These are phyloP conservation scores for Tolypeutes matacus DNA, from an alignment of 2,797 vertebrate species.

Conservation along the genomic window DNA sequence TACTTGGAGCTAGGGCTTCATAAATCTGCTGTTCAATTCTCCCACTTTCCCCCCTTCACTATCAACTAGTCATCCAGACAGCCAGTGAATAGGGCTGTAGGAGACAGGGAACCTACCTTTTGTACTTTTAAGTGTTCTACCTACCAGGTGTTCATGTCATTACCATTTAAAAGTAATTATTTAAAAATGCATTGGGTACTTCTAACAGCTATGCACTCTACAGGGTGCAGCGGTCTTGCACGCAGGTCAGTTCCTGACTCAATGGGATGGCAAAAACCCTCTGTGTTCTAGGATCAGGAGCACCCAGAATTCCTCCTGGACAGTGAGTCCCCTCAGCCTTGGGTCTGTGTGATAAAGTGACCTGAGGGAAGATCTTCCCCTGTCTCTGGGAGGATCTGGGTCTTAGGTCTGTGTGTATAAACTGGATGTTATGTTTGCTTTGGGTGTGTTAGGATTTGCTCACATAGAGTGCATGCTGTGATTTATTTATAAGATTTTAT, in stretches of 20 bases:
- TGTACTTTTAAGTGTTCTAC: not conserved
- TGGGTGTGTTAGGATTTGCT: not conserved
- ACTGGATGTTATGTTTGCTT: constrained; percentile 19
- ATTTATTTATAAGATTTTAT: constrained; percentile 4
- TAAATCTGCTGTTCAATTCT: not conserved
- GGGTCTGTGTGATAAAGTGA: not conserved
- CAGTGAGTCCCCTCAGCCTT: not conserved
- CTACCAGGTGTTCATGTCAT: not conserved
- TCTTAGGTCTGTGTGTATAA: constrained; percentile 36
- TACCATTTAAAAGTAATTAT: constrained; percentile 19
- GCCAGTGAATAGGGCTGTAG: not conserved
- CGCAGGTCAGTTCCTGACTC: not conserved
- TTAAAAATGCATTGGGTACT: not conserved
- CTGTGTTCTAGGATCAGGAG: not conserved
- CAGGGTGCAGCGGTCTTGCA: not conserved
- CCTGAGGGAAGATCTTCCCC: not conserved
- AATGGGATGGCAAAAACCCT: not conserved
- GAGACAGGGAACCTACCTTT: constrained; percentile 25
- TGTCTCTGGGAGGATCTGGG: not conserved
- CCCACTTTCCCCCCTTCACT: not conserved
- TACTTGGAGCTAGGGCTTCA: not conserved
- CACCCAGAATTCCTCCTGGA: not conserved
- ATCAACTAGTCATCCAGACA: not conserved
- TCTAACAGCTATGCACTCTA: not conserved
- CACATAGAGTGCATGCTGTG: not conserved